These are phyloP conservation scores for Hydropsyche betteni DNA, from an alignment of 2,888 invertebrate genomes.

Conservation along the genomic window DNA sequence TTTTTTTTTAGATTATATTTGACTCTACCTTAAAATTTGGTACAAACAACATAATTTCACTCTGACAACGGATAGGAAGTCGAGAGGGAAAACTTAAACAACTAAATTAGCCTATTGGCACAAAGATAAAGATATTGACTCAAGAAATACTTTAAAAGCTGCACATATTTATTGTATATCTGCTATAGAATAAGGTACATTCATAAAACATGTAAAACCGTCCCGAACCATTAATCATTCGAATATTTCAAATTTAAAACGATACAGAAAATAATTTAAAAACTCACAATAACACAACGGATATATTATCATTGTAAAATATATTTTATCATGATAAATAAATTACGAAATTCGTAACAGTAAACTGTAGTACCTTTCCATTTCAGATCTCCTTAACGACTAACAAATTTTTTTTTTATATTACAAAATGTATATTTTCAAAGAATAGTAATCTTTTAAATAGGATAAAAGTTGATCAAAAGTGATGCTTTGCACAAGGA, in stretches of 20 bases:
- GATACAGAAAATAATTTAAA: too few species aligned
- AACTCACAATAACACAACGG: too few species aligned
- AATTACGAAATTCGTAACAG: background rate
- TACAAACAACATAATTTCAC: slow-evolving; percentile 31
- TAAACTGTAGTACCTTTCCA: background rate
- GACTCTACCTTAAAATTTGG: slow-evolving; percentile 39
- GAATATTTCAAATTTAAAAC: too few species aligned
- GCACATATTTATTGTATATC: slow-evolving; percentile 8
- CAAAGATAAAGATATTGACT: slow-evolving; percentile 20
- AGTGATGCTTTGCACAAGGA: slow-evolving; percentile 9
- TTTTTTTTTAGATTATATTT: background rate
- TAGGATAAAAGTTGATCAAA: slow-evolving; percentile 25
- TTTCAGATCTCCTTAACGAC: background rate
- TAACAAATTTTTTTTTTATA: background rate
- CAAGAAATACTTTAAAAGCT: slow-evolving; percentile 15
- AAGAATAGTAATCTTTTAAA: slow-evolving; percentile 25
- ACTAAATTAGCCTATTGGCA: slow-evolving; percentile 27
- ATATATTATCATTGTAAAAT: too few species aligned
- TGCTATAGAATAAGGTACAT: slow-evolving; percentile 1
- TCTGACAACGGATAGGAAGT: slow-evolving; percentile 6
- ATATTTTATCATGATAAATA: too few species aligned
- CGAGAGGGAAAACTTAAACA: background rate
- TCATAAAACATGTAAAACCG: background rate
- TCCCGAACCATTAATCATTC: too few species aligned
- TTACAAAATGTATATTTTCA: slow-evolving; percentile 23